Evolutionary conservation across 2,888 invertebrate species (phyloP), one percentile per base, ranked within the genome.

Genomic region (Chorisops tibialis): DNA sequence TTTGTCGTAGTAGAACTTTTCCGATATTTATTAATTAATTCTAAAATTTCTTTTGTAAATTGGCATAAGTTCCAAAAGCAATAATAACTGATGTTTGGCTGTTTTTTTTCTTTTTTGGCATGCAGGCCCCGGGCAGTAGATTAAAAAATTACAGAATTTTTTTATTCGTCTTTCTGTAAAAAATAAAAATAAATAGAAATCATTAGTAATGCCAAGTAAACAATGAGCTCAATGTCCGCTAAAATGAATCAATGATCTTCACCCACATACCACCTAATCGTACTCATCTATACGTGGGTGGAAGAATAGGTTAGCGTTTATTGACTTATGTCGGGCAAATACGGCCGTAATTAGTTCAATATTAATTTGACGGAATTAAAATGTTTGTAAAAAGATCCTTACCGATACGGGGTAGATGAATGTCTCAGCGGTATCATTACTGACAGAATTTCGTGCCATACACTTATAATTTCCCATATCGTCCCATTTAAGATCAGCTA

Each of bases 401-500:
- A 77, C 77, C 71, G 75, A 73, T 71, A 74, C 73, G 14, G 91
- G 89, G 72, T 93, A 91, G n/a, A 91, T 73, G 77, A 91, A 91
- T 6, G 89, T 88, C 16, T 80, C 79, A 4, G 80, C 81, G 0
- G 81, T 74, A 67, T 87, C 88, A 65, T 83, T 82, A 4, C 87
- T 88, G 14, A 82, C 77, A 14, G 79, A 72, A 70, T 88, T 89
- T 67, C 85, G 83, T 0, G 87, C 90, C 12, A 85, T 79, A 73
- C 96, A 96, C 1, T 82, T 86, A 75, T 87, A 93, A 18, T 81
- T 81, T 4, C 93, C 94, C 93, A 93, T 92, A 69, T 92, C 89
- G 9, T 81, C 77, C 89, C 91, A 96, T 43, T 80, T 79, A 6
- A 93, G 80, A 11, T 83, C 80, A 18, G 81, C 78, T 68, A 96